These are phyloP conservation scores for Alca torda DNA, from an alignment of 2,797 vertebrate species.

Conservation along the genomic window DNA sequence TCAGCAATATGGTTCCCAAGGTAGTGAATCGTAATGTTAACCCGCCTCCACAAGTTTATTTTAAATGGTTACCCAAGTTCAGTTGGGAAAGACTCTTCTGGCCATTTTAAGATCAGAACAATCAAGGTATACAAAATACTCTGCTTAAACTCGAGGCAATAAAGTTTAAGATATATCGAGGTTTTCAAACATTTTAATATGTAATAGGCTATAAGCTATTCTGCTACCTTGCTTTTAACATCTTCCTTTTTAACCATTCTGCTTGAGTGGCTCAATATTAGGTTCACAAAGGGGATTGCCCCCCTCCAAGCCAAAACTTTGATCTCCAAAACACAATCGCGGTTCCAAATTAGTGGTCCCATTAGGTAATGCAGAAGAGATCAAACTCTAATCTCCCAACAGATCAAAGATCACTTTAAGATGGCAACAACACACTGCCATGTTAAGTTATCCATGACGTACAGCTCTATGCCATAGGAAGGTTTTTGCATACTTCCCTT, in stretches of 20 bases:
- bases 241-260: neutral
- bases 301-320: neutral
- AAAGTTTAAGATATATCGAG: neutral
- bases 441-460: neutral
- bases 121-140: neutral
- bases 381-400: neutral
- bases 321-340: neutral
- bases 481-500: neutral
- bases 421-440: neutral
- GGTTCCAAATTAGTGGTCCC: neutral
- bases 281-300: neutral
- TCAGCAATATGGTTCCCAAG: neutral
- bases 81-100: neutral
- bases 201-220: neutral
- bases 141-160: neutral
- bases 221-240: neutral
- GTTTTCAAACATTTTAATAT: neutral
- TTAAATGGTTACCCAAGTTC: neutral
- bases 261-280: neutral
- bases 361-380: neutral
- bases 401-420: neutral
- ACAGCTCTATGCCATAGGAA: neutral
- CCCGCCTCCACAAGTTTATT: neutral
- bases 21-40: neutral
- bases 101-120: neutral